These are phyloP conservation scores for Addax nasomaculatus DNA, from an alignment of 2,113 vertebrate genomes.

Conservation along the genomic window DNA sequence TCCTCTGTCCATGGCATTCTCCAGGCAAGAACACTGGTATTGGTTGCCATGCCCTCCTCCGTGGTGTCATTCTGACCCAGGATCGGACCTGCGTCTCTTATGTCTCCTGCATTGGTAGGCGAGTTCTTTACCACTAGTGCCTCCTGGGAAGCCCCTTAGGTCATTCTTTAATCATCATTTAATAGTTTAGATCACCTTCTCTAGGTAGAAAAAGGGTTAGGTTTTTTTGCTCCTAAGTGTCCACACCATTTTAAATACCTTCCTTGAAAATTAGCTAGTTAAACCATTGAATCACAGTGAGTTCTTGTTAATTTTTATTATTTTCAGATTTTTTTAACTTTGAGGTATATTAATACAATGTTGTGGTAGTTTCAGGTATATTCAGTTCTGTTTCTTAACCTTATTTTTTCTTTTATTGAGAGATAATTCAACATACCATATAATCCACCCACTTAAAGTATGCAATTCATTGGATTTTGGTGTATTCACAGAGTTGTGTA, in stretches of 20 bases:
- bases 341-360: neutral
- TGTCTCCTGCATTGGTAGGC: neutral
- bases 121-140: neutral
- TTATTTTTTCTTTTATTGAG: neutral
- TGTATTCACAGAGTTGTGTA: neutral
- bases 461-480: neutral
- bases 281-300: neutral
- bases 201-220: neutral
- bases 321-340: neutral
- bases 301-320: constrained; percentile 8
- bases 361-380: neutral
- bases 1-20: neutral
- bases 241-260: neutral
- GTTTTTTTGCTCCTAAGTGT: constrained; percentile 1
- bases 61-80: neutral
- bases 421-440: neutral
- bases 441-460: neutral
- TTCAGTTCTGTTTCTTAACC: constrained; percentile 11
- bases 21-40: neutral
- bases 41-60: neutral
- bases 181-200: neutral
- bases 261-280: neutral
- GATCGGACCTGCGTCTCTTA: neutral
- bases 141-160: neutral
- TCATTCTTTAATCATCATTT: neutral